A percentile compares a stretch with the other conserved stretches of the same genome.
Conservation (phyloP, 2,888 invertebrate genomes). For the Panopea generosa region DNA sequence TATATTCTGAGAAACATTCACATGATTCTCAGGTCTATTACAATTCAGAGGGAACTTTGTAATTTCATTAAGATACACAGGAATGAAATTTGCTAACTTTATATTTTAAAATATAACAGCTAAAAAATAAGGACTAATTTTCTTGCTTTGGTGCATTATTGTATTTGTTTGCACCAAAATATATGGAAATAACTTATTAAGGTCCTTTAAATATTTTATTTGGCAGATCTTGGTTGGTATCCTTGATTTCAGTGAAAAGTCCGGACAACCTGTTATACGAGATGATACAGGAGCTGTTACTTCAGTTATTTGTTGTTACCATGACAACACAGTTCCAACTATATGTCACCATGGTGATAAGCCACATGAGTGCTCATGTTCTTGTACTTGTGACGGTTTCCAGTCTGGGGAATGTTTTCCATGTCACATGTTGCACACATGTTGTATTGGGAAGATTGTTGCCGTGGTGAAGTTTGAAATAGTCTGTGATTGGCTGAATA, state of each 20-base stretch:
- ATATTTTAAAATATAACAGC: too few relatives aligned
- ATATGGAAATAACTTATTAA: too few relatives aligned
- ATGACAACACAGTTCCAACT: conserved; percentile 4
- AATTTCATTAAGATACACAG: too few relatives aligned
- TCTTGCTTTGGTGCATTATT: too few relatives aligned
- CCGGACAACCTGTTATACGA: conserved; percentile 48
- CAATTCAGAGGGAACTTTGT: too few relatives aligned
- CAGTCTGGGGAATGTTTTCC: conserved; percentile 35
- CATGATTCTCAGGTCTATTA: too few relatives aligned
- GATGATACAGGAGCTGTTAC: conserved; percentile 51
- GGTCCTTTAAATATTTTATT: too few relatives aligned
- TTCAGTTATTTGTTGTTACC: conserved; percentile 38
- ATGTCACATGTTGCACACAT: conserved; percentile 54
- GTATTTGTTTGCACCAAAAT: too few relatives aligned
- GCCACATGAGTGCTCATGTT: conserved; percentile 22
- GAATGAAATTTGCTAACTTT: too few relatives aligned
- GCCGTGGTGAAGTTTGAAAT: conserved; percentile 45
- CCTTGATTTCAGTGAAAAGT: conserved; percentile 37
- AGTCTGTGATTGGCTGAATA: conserved; percentile 46
- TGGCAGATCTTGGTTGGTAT: conserved; percentile 58
- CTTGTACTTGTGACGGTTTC: conserved; percentile 38
- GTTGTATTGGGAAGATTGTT: conserved; percentile 55
- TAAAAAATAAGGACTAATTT: too few relatives aligned
- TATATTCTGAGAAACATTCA: too few relatives aligned
- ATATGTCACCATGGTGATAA: neutral